Evolutionary conservation across 2,113 vertebrate species (phyloP), one percentile per base, ranked within the genome.

Genomic region (Pluvialis apricaria): DNA sequence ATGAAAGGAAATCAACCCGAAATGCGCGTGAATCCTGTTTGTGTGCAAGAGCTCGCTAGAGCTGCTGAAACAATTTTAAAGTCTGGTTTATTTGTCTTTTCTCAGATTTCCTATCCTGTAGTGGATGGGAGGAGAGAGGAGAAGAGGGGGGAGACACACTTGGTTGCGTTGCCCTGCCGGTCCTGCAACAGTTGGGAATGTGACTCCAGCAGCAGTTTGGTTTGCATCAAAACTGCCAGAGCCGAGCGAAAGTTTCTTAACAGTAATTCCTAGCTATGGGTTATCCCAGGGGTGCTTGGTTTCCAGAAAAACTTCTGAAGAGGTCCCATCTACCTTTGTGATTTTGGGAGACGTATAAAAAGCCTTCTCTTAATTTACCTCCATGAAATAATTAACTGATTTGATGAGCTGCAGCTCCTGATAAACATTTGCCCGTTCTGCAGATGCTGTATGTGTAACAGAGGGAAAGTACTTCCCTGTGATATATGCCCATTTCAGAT

Each of bases 1-100:
- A 21, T 61, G 45, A 95, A 90, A 90, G 80, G 91, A 96, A 96
- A 92, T 77, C 44, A 84, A 45, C 32, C 19, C 45, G 36, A 89
- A 96, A 81, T 36, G 15, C 55, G 81, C 3, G 0, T 26, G 66
- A 90, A 90, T 73, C 68, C 64, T 91, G 75, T 81, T 90, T 83
- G 47, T 80, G 49, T 42, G 42, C 40, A 72, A 79, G 6, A 86
- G 25, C 45, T 28, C 1, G 5, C 49, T n/a, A 70, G 6, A 87
- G 32, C 31, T 11, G 31, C 47, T 6, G 60, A 84, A 84, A 75
- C 29, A 47, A 36, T 24, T 54, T 79, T 2, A 62, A 92, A 86
- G 78, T 57, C 61, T n/a, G 20, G 25, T 71, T 94, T 78, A 55
- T 87, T 76, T 90, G n/a, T 64, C 32, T 96, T 82, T 85, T 92